Conservation (phyloP, 2,113 vertebrate species). For the Acanthochromis polyacanthus region DNA sequence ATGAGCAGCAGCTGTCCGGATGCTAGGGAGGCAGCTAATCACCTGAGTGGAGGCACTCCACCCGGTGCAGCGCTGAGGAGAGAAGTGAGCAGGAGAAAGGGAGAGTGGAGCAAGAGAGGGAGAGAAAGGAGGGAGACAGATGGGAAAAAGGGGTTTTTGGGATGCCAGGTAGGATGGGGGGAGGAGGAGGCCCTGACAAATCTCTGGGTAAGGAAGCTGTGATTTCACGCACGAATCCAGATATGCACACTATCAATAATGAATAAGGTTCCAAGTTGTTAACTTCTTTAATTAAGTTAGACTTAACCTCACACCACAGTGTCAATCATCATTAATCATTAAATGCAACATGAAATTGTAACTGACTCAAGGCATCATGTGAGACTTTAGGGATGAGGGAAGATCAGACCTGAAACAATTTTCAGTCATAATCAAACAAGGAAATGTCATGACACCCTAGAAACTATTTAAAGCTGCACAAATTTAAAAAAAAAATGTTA, state of each 20-base stretch:
- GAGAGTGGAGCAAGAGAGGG: no score
- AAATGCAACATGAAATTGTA: conserved; percentile 22
- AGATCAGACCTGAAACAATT: conserved; percentile 10
- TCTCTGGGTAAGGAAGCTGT: conserved; percentile 36
- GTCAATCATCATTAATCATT: conserved; percentile 41
- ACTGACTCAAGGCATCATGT: conserved; percentile 30
- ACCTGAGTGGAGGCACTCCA: no score
- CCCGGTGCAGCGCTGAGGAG: no score
- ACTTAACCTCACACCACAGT: conserved; percentile 29
- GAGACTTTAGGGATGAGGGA: background rate
- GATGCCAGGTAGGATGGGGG: no score
- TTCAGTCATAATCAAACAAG: conserved; percentile 27
- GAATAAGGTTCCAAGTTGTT: conserved; percentile 52
- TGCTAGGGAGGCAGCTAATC: no score
- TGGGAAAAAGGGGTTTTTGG: no score
- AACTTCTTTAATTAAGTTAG: conserved; percentile 54
- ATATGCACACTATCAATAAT: conserved; percentile 53
- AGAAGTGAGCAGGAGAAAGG: no score
- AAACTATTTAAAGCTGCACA: conserved; percentile 24
- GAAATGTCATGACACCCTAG: conserved; percentile 32
- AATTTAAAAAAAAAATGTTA: no score
- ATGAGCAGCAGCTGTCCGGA: no score
- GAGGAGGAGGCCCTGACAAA: no score
- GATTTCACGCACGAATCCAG: conserved; percentile 36
- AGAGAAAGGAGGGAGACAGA: no score